Evolutionary conservation across 2,797 vertebrate genomes (phyloP), one percentile per base, ranked within the genome.

Genomic region (Buphagus erythrorhynchus): DNA sequence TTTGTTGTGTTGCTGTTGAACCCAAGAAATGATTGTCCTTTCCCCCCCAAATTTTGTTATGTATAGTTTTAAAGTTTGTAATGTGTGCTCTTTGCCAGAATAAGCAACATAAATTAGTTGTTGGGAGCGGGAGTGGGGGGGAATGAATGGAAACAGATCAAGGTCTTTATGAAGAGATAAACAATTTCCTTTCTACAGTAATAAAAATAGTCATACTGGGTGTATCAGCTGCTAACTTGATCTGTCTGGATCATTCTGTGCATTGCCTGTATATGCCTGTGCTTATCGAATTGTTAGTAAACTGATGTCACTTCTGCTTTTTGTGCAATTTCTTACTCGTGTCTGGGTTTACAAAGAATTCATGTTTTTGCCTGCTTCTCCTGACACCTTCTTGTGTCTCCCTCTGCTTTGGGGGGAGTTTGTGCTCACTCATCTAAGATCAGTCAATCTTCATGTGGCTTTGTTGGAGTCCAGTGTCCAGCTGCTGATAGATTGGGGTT

Each of bases 291-390:
- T 55, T 42, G 33, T 28, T 15, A 77, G 66, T 61, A 62, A 88
- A 88, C 28, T 61, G n/a, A 77, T 77, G 16, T 74, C 22, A 3
- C 16, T 42, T 66, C 46, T 75, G 45, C 29, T 49, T 74, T 71
- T 80, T 66, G 52, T 85, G 40, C 63, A 31, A 6, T 88, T 90
- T 14, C 48, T 91, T 40, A 8, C 19, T 88, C 2, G 2, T 10
- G 48, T 67, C 18, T 71, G 18, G 25, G 8, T 46, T 79, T 62
- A n/a, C 46, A 51, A 42, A 52, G 35, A 43, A 11, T 20, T 69
- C 0, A 0, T 0, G 0, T 0, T 65, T 86, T 81, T 75, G 10
- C 15, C 38, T 4, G 0, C 28, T 91, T 67, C 31, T 82, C 62
- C 58, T 42, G 63, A n/a, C 8, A 24, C 28, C 14, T 59, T 25